Percentiles rank a stretch among this genome's conserved stretches.
Evolutionary conservation across 1,140 invertebrate species (phyloP).

Genomic region (Danaus plexippus): DNA sequence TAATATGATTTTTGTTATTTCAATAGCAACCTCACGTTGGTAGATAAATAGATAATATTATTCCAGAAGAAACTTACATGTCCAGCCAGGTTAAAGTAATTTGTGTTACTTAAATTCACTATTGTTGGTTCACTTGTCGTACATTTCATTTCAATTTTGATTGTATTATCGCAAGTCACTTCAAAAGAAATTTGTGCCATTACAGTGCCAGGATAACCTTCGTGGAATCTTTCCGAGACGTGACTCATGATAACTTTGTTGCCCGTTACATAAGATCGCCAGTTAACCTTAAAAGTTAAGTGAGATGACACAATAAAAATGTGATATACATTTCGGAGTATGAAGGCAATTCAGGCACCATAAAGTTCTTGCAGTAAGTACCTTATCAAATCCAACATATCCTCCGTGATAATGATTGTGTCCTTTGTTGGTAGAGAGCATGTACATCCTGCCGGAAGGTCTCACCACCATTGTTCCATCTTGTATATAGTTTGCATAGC

Average conservation of each 20-base stretch:
- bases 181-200: conserved; percentile 79
- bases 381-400: conserved; percentile 87
- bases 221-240: conserved; percentile 83
- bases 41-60: background rate
- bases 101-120: conserved; percentile 92
- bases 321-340: too few species aligned
- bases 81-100: conserved; percentile 94
- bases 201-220: conserved; percentile 89
- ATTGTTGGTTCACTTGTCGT: conserved; percentile 84
- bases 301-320: background rate
- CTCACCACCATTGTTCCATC: conserved; percentile 49
- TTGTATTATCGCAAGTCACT: conserved; percentile 81
- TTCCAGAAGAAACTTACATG: conserved; percentile 69
- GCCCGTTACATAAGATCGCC: conserved; percentile 72
- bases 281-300: conserved; percentile 58
- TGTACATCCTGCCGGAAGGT: conserved; percentile 74
- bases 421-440: conserved; percentile 80
- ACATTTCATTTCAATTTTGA: conserved; percentile 84
- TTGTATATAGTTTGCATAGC: conserved; percentile 88
- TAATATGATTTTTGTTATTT: conserved; percentile 16
- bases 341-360: too few species aligned
- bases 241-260: conserved; percentile 78
- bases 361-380: conserved; percentile 35
- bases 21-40: background rate
- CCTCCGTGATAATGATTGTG: conserved; percentile 90